These are phyloP conservation scores for Asteroscopus sphinx DNA, from an alignment of 2,888 invertebrate species.

Conservation along the genomic window DNA sequence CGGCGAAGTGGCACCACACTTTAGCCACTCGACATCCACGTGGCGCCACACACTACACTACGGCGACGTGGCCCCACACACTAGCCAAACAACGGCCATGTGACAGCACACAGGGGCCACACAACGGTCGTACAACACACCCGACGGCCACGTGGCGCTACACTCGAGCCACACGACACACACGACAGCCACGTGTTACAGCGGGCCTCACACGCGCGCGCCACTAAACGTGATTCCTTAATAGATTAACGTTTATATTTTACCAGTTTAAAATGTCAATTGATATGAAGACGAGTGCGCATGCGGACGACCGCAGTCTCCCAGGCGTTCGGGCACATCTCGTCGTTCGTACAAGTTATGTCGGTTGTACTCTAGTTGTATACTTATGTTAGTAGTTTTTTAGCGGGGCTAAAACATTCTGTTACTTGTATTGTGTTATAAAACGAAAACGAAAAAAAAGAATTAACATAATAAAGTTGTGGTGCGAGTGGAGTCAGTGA, in stretches of 20 bases:
- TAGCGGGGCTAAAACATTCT: slow-evolving; percentile 81
- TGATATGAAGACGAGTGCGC: slow-evolving; percentile 71
- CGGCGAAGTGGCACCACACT: no score
- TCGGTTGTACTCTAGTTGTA: slow-evolving; percentile 84
- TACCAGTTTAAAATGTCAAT: slow-evolving; percentile 82
- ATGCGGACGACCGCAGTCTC: no score
- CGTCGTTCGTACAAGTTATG: slow-evolving; percentile 70
- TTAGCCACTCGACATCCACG: no score
- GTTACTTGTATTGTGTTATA: slow-evolving; percentile 83
- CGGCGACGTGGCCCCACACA: slow-evolving; percentile 1
- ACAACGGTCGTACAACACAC: no score
- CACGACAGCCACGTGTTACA: slow-evolving; percentile 63
- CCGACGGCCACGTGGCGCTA: slow-evolving; percentile 21
- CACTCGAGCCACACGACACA: background rate
- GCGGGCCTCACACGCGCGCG: slow-evolving; percentile 36
- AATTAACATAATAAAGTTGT: slow-evolving; percentile 71
- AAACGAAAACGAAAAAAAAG: slow-evolving; percentile 69
- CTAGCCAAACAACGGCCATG: no score
- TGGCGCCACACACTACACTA: no score
- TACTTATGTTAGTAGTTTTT: slow-evolving; percentile 79
- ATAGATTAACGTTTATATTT: slow-evolving; percentile 81
- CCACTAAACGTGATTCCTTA: slow-evolving; percentile 74
- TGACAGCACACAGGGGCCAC: no score
- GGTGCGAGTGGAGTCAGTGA: slow-evolving; percentile 87
- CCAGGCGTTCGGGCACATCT: slow-evolving; percentile 42